Evolutionary conservation across 2,113 vertebrate species (phyloP).

Genomic region (Acrocephalus kingi): DNA sequence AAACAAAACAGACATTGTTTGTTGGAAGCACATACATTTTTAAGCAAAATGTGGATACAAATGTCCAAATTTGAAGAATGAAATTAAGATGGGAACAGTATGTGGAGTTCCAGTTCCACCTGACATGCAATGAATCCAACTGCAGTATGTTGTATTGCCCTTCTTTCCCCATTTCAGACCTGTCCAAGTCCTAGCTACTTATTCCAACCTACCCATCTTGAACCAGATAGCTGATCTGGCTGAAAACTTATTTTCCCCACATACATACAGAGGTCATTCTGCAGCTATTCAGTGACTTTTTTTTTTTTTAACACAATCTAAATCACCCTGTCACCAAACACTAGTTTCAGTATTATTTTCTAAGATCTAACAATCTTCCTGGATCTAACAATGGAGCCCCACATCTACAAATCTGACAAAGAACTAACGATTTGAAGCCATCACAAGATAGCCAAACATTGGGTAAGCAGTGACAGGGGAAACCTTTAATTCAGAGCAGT

Average conservation of each 20-base stretch:
- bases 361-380: neutral
- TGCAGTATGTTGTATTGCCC: neutral
- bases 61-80: neutral
- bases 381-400: rapidly evolving
- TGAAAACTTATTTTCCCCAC: neutral
- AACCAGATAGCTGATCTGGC: neutral
- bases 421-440: neutral
- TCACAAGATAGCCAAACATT: neutral
- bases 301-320: neutral
- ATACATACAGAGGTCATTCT: neutral
- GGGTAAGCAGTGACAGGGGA: neutral
- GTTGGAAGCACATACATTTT: neutral
- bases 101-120: neutral
- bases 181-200: neutral
- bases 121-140: neutral
- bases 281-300: neutral
- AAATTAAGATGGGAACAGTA: neutral
- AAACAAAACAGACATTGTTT: neutral
- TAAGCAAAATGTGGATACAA: neutral
- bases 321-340: neutral
- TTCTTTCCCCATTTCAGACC: neutral
- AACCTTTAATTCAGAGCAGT: neutral
- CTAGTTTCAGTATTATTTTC: neutral
- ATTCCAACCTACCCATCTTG: neutral
- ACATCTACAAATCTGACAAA: neutral